Evolutionary conservation across 2,888 invertebrate genomes (phyloP), one percentile per base, ranked within the genome.

Genomic region (Hemistola chrysoprasaria): DNA sequence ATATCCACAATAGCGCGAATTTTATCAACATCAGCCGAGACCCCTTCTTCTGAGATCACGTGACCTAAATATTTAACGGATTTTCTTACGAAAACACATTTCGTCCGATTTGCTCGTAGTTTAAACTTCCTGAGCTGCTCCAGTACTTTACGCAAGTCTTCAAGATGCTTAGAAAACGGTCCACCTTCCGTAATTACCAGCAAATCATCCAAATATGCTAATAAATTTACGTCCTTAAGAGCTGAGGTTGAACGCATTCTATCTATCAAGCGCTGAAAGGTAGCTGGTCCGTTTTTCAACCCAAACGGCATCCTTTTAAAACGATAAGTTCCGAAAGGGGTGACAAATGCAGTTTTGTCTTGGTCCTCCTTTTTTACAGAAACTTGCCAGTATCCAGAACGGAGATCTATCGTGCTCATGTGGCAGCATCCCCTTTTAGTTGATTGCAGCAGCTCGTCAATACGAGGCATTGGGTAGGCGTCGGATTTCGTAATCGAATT

Each of bases 281-380:
- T n/a, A n/a, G n/a, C n/a, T n/a, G n/a, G n/a, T n/a, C n/a, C n/a
- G n/a, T n/a, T n/a, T n/a, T n/a, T n/a, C n/a, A n/a, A n/a, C n/a
- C n/a, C n/a, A 62, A 3, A 65, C 0, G 65, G 62, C 68, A 68
- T 69, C 7, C 62, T 45, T 1, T 53, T 58, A 20, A 72, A 73
- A 4, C 55, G 50, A 29, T 47, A 69, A 0, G 51, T 57, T 1
- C 68, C 69, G 23, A 66, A 57, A 3, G 65, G 63, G 0, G 65
- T 62, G 0, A 62, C 50, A 28, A 71, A 70, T 2, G 27, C 27
- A 11, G 27, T 28, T 20, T 28, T 28, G 28, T 28, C 28, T 8
- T 11, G 8, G 11, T 28, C 28, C 20, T 28, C 28, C 7, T 11
- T 20, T 6, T n/a, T n/a, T n/a, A 23, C 23, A 3, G 4, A 2